Evolutionary conservation across 2,797 vertebrate genomes (phyloP).

Genomic region (Propithecus perrieri): DNA sequence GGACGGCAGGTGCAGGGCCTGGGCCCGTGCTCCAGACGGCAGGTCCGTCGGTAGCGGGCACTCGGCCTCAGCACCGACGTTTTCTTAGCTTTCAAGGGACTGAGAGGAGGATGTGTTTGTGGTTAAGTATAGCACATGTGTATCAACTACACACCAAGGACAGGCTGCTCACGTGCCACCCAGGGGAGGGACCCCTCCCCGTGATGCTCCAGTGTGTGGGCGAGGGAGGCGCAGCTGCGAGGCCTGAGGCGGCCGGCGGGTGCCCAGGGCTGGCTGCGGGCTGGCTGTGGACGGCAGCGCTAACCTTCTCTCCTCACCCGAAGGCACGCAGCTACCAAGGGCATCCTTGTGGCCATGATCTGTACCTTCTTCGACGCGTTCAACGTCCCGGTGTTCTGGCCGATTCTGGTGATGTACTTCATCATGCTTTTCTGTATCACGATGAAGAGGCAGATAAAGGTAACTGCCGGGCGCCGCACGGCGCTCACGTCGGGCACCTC

Average conservation of each 20-base stretch:
- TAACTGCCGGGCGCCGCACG: conserved; percentile 67
- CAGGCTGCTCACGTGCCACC: background rate
- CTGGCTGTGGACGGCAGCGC: background rate
- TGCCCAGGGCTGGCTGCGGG: too few species aligned
- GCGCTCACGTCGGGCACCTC: too few species aligned
- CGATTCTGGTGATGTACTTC: conserved; percentile 99
- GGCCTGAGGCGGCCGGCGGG: too few species aligned
- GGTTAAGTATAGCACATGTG: fast-evolving
- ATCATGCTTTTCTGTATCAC: conserved; percentile 99
- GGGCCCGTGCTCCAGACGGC: background rate
- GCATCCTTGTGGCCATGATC: conserved; percentile 96
- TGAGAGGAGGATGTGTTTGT: background rate
- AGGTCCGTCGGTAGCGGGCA: background rate
- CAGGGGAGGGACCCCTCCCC: background rate
- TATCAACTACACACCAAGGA: fast-evolving
- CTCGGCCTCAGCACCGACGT: fast-evolving
- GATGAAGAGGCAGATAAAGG: conserved; percentile 99
- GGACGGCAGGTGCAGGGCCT: background rate
- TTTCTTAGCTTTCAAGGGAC: background rate
- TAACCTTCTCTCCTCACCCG: background rate
- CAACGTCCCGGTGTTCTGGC: conserved; percentile 99
- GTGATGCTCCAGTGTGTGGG: too few species aligned
- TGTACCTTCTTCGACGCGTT: conserved; percentile 99
- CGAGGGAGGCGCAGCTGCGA: background rate
- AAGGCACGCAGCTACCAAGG: conserved; percentile 99